These are phyloP conservation scores for Grus americana DNA, from an alignment of 2,113 vertebrate species.

Conservation along the genomic window DNA sequence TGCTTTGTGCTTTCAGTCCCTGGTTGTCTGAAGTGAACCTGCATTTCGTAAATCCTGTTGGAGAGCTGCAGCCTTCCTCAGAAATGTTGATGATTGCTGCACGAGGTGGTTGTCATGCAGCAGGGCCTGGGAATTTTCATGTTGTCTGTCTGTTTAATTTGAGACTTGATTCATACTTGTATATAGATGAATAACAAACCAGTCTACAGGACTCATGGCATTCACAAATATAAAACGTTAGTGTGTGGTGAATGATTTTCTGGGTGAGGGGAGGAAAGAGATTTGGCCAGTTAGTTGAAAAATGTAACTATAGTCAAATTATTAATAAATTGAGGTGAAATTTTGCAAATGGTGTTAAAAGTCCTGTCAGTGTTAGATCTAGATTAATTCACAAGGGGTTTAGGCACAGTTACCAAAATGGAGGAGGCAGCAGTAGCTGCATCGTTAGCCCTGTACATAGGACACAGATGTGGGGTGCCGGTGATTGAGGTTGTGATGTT, in stretches of 20 bases:
- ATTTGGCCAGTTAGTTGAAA: neutral
- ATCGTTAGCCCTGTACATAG: neutral
- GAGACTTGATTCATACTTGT: neutral
- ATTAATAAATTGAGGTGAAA: no score
- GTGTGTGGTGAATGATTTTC: neutral
- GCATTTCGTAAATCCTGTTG: neutral
- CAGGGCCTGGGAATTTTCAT: neutral
- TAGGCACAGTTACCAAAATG: neutral
- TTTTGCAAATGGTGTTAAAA: neutral
- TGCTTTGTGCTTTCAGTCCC: neutral
- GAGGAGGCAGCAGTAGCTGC: neutral
- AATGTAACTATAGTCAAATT: accelerated
- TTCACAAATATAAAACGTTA: neutral
- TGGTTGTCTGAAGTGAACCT: neutral
- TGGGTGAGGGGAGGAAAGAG: neutral
- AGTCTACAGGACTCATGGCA: neutral
- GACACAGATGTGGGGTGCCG: neutral
- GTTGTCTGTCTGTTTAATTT: neutral
- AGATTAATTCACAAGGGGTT: neutral
- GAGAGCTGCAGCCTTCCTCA: neutral
- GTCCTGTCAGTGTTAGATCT: neutral
- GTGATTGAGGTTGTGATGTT: neutral
- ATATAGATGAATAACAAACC: neutral
- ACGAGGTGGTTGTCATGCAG: neutral
- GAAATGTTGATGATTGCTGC: accelerated